Evolutionary conservation across 2,113 vertebrate genomes (phyloP), one percentile per base, ranked within the genome.

Genomic region (Raja brachyura): DNA sequence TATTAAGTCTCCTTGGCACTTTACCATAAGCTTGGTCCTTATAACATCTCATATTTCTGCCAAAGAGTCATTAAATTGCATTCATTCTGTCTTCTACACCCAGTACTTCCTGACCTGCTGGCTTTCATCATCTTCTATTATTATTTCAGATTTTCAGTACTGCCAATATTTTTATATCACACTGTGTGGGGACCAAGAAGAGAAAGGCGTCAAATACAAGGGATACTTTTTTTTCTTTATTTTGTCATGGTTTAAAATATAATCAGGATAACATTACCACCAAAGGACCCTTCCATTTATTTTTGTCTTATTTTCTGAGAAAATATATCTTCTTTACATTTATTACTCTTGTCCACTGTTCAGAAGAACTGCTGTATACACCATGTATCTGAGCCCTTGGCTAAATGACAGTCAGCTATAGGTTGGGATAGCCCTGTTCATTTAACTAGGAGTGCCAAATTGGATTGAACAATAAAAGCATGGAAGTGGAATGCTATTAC

Each of bases 61-160:
- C 25, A 56, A 86, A 86, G 28, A 56, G 6, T 86, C 4, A 86
- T 86, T 22, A 86, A 61, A 11, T 25, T 66, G 28, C 39, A 8
- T 31, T 88, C 63, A 88, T n/a, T n/a, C 59, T 66, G 13, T 61
- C 59, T 88, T 18, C 28, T 61, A 16, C 61, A 11, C 25, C 8
- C 83, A 88, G 61, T 88, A 28, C 59, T 88, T 25, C 28, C 83
- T 88, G 83, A 88, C 83, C 59, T 66, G 56, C n/a, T 63, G 28
- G n/a, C 63, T 63, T 88, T 5, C 25, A 59, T 9, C 81, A 54
- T 14, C 59, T 61, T 85, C 9, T 11, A 0, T 59, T 59, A 85
- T 85, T 59, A 85, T 59, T 59, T 85, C 59, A 88, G 28, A 63
- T 61, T 88, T 88, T 56, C 28, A 88, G 59, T 61, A 31, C 31